Percentiles rank a stretch among this genome's conserved stretches.
Conservation (phyloP, 2,888 invertebrate species). For the Drepanosiphum platanoidis region DNA sequence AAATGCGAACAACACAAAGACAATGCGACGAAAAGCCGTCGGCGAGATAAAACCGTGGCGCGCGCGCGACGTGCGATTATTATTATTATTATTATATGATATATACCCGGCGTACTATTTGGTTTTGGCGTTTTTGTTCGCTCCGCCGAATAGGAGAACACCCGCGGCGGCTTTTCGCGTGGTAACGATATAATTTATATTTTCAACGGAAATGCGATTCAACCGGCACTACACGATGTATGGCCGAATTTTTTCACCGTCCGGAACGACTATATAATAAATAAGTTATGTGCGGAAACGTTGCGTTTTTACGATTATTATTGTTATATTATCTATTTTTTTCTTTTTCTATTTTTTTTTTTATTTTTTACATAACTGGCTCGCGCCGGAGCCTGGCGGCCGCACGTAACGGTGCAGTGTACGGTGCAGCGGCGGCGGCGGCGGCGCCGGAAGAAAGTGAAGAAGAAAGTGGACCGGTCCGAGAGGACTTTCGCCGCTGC, state of each 20-base stretch:
- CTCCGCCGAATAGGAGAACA: not conserved
- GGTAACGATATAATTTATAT: too few relatives aligned
- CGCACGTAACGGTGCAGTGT: slow-evolving; percentile 12
- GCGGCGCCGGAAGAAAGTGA: slow-evolving; percentile 57
- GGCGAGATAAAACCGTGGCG: slow-evolving; percentile 12
- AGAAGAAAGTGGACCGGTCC: slow-evolving; percentile 61
- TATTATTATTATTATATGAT: not conserved
- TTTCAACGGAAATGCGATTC: not conserved
- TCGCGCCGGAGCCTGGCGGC: not conserved
- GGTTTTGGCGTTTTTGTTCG: not conserved
- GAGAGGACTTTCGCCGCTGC: slow-evolving; percentile 50
- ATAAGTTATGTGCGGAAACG: slow-evolving; percentile 32
- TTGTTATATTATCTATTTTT: not conserved
- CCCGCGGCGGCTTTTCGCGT: not conserved
- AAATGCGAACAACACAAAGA: slow-evolving; percentile 12
- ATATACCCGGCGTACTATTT: not conserved
- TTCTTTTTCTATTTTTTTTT: not conserved
- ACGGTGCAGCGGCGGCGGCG: not conserved
- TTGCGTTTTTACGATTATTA: not conserved
- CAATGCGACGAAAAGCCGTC: slow-evolving; percentile 8
- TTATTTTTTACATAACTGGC: slow-evolving; percentile 41
- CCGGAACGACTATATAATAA: too few relatives aligned
- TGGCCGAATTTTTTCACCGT: too few relatives aligned
- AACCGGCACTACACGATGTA: not conserved
- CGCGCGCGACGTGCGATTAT: not conserved